Evolutionary conservation across 2,888 invertebrate species (phyloP).

Genomic region (Galerucella calmariensis): DNA sequence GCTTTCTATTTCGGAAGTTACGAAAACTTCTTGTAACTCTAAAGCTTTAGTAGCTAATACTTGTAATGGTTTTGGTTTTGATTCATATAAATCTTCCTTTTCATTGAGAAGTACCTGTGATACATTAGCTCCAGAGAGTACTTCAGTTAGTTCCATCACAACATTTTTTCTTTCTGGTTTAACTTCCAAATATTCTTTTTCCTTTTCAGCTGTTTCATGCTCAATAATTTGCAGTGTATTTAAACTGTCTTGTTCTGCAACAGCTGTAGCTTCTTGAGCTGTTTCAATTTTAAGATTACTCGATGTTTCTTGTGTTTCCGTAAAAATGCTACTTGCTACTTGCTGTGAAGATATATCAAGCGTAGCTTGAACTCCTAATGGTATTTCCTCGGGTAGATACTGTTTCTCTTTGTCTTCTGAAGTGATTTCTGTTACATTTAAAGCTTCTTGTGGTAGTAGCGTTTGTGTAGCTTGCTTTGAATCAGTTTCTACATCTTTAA

Average conservation of each 20-base stretch:
- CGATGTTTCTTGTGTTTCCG: constrained; percentile 64
- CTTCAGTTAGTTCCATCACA: constrained; percentile 56
- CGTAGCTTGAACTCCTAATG: constrained; percentile 63
- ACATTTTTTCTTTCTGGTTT: constrained; percentile 61
- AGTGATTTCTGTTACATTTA: constrained; percentile 67
- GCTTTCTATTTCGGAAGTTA: constrained; percentile 65
- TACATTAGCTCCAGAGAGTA: constrained; percentile 61
- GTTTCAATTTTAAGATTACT: constrained; percentile 52
- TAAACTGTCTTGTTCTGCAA: constrained; percentile 65
- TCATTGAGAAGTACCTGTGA: constrained; percentile 64
- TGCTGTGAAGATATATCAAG: constrained; percentile 65
- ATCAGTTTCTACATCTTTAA: constrained; percentile 33
- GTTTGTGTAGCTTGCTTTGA: constrained; percentile 61
- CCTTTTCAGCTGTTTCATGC: constrained; percentile 66
- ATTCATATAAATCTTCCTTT: constrained; percentile 64
- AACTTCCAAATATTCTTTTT: constrained; percentile 60
- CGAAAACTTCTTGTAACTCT: constrained; percentile 64
- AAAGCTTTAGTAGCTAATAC: constrained; percentile 64
- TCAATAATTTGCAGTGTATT: constrained; percentile 69
- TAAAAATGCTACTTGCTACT: constrained; percentile 66
- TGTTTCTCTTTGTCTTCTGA: constrained; percentile 67
- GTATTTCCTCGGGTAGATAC: constrained; percentile 60
- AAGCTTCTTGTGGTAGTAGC: constrained; percentile 63
- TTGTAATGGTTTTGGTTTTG: constrained; percentile 59
- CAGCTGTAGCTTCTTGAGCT: constrained; percentile 65